Evolutionary conservation across 2,113 vertebrate genomes (phyloP).

Genomic region (Asarcornis scutulata): DNA sequence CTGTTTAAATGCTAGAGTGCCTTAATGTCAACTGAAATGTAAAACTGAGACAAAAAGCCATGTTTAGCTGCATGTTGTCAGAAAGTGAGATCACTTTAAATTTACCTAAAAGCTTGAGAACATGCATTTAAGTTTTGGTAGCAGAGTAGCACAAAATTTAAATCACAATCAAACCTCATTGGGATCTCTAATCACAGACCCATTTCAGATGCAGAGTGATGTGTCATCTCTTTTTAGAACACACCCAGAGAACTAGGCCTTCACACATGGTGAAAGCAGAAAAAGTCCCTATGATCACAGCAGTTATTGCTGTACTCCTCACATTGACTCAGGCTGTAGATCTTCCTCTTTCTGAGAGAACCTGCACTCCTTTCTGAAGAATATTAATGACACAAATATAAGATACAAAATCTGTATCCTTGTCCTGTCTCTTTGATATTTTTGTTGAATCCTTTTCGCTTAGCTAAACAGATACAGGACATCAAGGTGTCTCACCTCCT

Average conservation of each 20-base stretch:
- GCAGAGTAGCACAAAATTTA: not conserved
- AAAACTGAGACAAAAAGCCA: not conserved
- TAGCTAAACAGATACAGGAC: not conserved
- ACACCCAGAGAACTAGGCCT: not conserved
- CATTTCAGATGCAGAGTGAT: not conserved
- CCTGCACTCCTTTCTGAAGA: not conserved
- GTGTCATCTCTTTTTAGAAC: not conserved
- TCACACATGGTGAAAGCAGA: not conserved
- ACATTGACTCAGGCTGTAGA: too few species aligned
- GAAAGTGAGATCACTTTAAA: not conserved
- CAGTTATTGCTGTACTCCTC: not conserved
- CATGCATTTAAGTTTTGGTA: not conserved
- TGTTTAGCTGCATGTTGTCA: not conserved
- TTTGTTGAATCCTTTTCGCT: not conserved
- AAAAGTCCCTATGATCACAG: accelerated
- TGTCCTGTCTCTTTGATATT: not conserved
- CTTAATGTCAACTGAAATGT: not conserved
- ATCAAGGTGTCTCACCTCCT: not conserved
- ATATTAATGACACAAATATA: not conserved
- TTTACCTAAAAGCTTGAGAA: not conserved
- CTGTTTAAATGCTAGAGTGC: not conserved
- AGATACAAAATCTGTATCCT: not conserved
- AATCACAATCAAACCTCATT: accelerated
- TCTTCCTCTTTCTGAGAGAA: not conserved
- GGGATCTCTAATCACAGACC: not conserved